Percentiles rank a stretch among this genome's conserved stretches.
phyloP scores from a whole-genome alignment of 2,888 invertebrate species.

The Mesoligia furuncula region DNA sequence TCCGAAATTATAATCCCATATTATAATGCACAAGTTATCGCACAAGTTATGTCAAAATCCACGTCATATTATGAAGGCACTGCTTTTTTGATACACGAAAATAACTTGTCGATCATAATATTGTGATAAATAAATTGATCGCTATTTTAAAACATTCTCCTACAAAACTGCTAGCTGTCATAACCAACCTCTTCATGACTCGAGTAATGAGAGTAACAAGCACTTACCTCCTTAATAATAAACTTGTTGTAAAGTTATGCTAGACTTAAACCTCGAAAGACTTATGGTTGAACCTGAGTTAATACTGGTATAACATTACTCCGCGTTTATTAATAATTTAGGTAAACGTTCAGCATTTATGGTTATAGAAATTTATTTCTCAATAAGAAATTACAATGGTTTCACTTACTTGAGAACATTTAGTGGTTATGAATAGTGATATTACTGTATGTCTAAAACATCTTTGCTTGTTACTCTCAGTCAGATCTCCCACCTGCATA shows the following conservation, averaged over 20 bases:
- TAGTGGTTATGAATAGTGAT: conserved; percentile 4
- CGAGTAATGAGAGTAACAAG: conserved; percentile 33
- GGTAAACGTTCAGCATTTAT: not conserved
- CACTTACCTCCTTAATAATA: not conserved
- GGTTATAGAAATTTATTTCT: not conserved
- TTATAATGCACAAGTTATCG: conserved; percentile 67
- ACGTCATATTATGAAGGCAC: conserved; percentile 84
- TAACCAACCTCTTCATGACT: conserved; percentile 16
- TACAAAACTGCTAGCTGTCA: conserved; percentile 57
- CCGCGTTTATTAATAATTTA: not conserved
- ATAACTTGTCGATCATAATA: conserved; percentile 63
- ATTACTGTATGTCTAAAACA: conserved; percentile 10
- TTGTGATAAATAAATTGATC: conserved; percentile 70
- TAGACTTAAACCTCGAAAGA: not conserved
- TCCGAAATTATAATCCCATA: conserved; percentile 67
- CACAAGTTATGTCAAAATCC: conserved; percentile 73
- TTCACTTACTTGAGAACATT: not conserved
- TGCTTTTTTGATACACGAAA: conserved; percentile 77
- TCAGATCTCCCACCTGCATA: conserved; percentile 9
- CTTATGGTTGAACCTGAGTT: not conserved
- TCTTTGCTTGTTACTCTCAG: conserved; percentile 30
- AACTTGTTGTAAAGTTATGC: not conserved
- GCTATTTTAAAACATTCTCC: conserved; percentile 52
- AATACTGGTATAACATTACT: not conserved
- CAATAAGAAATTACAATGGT: not conserved